Base-by-base conservation (phyloP, 2,888 invertebrate genomes). In the Oscheius sp. region DNA sequence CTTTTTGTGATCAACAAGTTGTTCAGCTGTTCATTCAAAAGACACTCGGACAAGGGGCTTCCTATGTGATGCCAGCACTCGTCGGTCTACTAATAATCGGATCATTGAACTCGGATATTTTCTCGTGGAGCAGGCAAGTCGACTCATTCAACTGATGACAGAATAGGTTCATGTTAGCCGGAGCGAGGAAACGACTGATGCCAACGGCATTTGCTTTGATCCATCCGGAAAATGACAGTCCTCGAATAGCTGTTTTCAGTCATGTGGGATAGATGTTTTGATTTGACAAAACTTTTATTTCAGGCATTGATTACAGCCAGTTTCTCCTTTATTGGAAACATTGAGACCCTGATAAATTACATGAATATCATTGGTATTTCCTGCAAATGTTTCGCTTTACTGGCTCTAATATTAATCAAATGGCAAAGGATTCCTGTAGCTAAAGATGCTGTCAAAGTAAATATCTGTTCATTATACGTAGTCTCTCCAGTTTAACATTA, bases 91-190 rank as follows among this genome's bases (percentile, higher is more conserved):
- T 82, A 45, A 73, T 82, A 5, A 76, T 79, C 49, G 82, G 82
- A 18, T 80, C 82, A 1, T 46, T 82, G 12, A 82, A 82, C 63
- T 75, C 76, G 13, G 82, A 79, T 53, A 69, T 82, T 12, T 82
- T 82, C 70, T 66, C 76, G 35, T 80, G 82, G 80, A 79, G 78
- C 61, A 61, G 82, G 78, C 76, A 21, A 21, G 16, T 49, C 6
- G 5, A 5, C 49, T 13, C 21, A 49, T 18, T 18, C 16, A 2
- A 13, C 3, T 5, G 6, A 25, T 27, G 46, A 13, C n/a, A n/a
- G n/a, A 55, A 55, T n/a, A 81, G 81, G 71, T 80, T 76, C 70
- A 80, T 82, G 79, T 64, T 78, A 5, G 78, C 82, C n/a, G 82
- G 80, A 21, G 76, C 80, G 21, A 72, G 79, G 16, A 72, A 74